These are phyloP conservation scores for Crocodylus rhombifer DNA, from an alignment of 2,797 vertebrate species.

Conservation along the genomic window DNA sequence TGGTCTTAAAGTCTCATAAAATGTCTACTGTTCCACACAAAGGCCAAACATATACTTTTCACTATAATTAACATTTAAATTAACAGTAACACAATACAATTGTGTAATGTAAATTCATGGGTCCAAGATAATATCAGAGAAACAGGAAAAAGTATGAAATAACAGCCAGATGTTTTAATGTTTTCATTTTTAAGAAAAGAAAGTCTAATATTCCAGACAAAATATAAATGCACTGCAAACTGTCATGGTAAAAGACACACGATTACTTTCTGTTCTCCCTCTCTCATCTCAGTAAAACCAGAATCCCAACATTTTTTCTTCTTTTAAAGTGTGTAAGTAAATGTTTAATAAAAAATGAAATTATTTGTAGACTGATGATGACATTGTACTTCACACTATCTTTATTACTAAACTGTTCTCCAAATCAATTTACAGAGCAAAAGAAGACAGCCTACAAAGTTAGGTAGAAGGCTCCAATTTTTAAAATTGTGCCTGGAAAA, in stretches of 20 bases:
- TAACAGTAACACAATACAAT: constrained; percentile 21
- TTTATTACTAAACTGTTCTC: neutral
- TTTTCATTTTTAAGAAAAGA: neutral
- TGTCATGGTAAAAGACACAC: accelerated
- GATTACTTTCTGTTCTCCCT: neutral
- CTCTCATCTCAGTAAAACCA: neutral
- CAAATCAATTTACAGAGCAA: neutral
- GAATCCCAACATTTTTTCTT: neutral
- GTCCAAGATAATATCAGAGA: neutral
- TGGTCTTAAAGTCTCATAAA: constrained; percentile 61
- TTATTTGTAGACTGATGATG: neutral
- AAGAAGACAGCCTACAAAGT: neutral
- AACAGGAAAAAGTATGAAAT: constrained; percentile 1
- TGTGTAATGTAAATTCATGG: neutral
- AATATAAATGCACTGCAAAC: neutral
- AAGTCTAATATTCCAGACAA: neutral
- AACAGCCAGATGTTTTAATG: neutral
- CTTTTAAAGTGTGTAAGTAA: neutral
- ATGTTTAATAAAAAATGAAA: neutral
- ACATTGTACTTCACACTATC: neutral
- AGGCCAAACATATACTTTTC: constrained; percentile 7
- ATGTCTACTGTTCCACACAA: constrained; percentile 30
- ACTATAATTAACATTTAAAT: constrained; percentile 51
- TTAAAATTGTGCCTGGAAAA: neutral
- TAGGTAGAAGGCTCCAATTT: neutral